Percentiles rank a stretch among this genome's conserved stretches.
Conservation (phyloP, 2,113 vertebrate genomes). For the Tragelaphus buxtoni region DNA sequence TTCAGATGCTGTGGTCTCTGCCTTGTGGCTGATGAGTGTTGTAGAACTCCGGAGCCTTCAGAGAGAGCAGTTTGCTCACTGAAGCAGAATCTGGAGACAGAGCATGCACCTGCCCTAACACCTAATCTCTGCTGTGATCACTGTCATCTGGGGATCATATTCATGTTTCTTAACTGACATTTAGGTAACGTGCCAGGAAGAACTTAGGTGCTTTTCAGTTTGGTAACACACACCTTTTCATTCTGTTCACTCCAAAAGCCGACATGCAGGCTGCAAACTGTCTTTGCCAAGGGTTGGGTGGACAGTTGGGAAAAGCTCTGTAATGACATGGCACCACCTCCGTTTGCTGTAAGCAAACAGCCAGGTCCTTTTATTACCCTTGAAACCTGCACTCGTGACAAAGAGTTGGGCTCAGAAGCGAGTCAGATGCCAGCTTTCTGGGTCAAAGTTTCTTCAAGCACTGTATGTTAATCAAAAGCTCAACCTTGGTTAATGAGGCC, state of each 20-base stretch:
- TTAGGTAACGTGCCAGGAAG: slow-evolving; percentile 21
- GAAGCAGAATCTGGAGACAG: background rate
- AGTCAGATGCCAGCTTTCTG: slow-evolving; percentile 57
- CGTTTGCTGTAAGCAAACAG: slow-evolving; percentile 76
- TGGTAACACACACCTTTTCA: background rate
- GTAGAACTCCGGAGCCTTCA: slow-evolving; percentile 21
- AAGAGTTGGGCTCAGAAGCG: slow-evolving; percentile 48
- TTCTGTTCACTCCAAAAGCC: background rate
- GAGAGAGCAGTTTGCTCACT: background rate
- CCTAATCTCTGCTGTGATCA: background rate
- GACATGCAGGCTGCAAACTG: background rate
- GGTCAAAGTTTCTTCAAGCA: slow-evolving; percentile 61
- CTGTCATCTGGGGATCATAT: slow-evolving; percentile 14
- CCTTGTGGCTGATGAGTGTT: background rate
- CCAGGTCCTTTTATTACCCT: slow-evolving; percentile 74
- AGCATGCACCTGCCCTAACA: slow-evolving; percentile 35
- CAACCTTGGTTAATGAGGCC: slow-evolving; percentile 49
- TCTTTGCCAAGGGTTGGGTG: slow-evolving; percentile 45
- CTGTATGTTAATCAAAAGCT: slow-evolving; percentile 72
- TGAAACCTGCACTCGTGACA: slow-evolving; percentile 74
- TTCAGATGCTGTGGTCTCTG: background rate
- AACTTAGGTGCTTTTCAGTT: slow-evolving; percentile 67
- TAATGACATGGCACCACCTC: slow-evolving; percentile 63
- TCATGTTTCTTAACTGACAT: background rate
- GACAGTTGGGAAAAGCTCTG: slow-evolving; percentile 18